These are phyloP conservation scores for Parascotia fuliginaria DNA, from an alignment of 2,888 invertebrate species.

Conservation along the genomic window DNA sequence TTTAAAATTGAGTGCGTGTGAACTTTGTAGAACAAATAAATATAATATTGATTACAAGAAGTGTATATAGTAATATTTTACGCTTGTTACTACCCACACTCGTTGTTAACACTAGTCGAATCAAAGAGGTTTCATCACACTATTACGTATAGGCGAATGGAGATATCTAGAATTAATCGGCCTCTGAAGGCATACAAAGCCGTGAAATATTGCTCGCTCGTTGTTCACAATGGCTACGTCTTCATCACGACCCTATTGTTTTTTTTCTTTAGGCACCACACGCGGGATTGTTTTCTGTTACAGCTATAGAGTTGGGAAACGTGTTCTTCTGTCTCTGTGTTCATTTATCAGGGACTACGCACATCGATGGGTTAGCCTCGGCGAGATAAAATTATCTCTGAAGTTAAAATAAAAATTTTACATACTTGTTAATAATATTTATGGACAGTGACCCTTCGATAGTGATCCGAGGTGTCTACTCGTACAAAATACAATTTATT, in stretches of 20 bases:
- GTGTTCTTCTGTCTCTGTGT: constrained; percentile 67
- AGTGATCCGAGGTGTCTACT: constrained; percentile 26
- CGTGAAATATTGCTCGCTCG: constrained; percentile 83
- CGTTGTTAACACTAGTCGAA: constrained; percentile 66
- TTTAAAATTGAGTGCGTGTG: constrained; percentile 26
- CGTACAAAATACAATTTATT: constrained; percentile 27
- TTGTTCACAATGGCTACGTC: constrained; percentile 84
- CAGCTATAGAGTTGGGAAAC: constrained; percentile 73
- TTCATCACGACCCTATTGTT: constrained; percentile 84
- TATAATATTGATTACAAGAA: constrained; percentile 33
- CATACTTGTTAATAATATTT: constrained; percentile 46
- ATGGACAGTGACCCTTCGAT: constrained; percentile 37
- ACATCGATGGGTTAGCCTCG: constrained; percentile 50
- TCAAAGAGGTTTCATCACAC: constrained; percentile 83
- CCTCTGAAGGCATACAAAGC: constrained; percentile 81
- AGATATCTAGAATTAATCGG: constrained; percentile 86
- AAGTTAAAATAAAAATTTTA: constrained; percentile 46
- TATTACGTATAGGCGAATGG: constrained; percentile 78
- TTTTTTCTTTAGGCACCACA: constrained; percentile 80
- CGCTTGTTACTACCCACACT: constrained; percentile 60
- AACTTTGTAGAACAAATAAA: constrained; percentile 22
- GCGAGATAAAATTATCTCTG: constrained; percentile 52
- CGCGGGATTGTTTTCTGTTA: constrained; percentile 79
- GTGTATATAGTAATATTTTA: constrained; percentile 48
- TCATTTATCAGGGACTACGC: constrained; percentile 66